Conservation (phyloP, 2,888 invertebrate species). For the Nudaria mundana region DNA sequence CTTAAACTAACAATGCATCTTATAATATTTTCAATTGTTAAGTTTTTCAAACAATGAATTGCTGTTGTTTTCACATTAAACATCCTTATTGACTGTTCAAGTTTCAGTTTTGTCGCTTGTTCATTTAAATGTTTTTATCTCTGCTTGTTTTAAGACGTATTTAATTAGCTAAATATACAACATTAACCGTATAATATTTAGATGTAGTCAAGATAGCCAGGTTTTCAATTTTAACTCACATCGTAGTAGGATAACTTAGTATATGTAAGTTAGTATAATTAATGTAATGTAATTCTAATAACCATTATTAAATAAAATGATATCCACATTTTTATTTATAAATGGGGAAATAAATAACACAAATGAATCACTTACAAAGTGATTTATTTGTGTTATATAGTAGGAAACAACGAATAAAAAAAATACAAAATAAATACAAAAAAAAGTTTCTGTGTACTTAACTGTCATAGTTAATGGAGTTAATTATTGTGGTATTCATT, state of each 20-base stretch:
- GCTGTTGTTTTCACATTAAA: conserved; percentile 74
- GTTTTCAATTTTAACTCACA: conserved; percentile 79
- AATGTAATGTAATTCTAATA: conserved; percentile 73
- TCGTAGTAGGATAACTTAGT: conserved; percentile 62
- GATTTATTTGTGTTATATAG: conserved; percentile 55
- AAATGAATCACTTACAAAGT: conserved; percentile 36
- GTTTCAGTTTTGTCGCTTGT: conserved; percentile 57
- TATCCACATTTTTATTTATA: conserved; percentile 39
- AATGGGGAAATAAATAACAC: conserved; percentile 49
- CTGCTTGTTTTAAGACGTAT: conserved; percentile 61
- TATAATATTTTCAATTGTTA: conserved; percentile 53
- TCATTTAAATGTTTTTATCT: conserved; percentile 60
- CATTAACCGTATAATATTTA: conserved; percentile 65
- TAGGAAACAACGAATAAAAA: conserved; percentile 75
- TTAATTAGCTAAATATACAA: conserved; percentile 79
- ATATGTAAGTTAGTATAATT: conserved; percentile 69
- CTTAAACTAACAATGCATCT: conserved; percentile 2
- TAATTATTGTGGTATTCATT: conserved; percentile 63
- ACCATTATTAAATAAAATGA: conserved; percentile 35
- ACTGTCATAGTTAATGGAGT: conserved; percentile 68
- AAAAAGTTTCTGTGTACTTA: conserved; percentile 68
- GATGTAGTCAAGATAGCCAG: conserved; percentile 80
- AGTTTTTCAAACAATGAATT: conserved; percentile 70
- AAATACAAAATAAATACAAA: conserved; percentile 67
- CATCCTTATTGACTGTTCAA: conserved; percentile 76